Evolutionary conservation across 2,113 vertebrate species (phyloP).

Genomic region (Barnardius zonarius): DNA sequence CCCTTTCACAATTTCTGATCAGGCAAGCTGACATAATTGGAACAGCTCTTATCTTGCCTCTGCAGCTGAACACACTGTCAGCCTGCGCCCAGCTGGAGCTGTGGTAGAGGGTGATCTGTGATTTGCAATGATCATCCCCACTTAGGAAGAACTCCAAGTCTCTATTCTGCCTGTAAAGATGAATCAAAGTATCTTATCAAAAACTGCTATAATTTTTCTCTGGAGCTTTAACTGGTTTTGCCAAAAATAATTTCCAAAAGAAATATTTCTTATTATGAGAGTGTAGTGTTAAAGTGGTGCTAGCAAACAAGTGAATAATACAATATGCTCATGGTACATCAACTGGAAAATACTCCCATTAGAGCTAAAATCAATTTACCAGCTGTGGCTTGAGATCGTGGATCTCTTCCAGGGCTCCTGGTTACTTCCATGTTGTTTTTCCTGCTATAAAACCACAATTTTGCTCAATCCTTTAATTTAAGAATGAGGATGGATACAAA

Average conservation of each 20-base stretch:
- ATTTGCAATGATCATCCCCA: not conserved
- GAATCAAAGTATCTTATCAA: slow-evolving; percentile 7
- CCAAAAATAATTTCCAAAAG: not conserved
- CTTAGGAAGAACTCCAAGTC: not conserved
- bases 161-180: not conserved
- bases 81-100: not conserved
- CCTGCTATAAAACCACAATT: not conserved
- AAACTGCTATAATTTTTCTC: not conserved
- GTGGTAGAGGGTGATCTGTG: not conserved
- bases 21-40: not conserved
- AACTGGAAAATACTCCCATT: not conserved
- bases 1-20: not conserved
- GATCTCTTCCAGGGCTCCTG: not conserved
- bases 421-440: not conserved
- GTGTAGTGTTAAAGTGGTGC: not conserved
- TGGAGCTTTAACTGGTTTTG: not conserved
- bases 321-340: not conserved
- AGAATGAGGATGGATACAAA: not conserved
- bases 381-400: not conserved
- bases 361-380: not conserved
- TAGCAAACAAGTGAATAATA: not conserved
- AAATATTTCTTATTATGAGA: not conserved
- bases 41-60: not conserved
- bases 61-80: not conserved
- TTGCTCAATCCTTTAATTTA: not conserved